These are phyloP conservation scores for Microcebus ravelobensis DNA, from an alignment of 2,113 vertebrate species.

Conservation along the genomic window DNA sequence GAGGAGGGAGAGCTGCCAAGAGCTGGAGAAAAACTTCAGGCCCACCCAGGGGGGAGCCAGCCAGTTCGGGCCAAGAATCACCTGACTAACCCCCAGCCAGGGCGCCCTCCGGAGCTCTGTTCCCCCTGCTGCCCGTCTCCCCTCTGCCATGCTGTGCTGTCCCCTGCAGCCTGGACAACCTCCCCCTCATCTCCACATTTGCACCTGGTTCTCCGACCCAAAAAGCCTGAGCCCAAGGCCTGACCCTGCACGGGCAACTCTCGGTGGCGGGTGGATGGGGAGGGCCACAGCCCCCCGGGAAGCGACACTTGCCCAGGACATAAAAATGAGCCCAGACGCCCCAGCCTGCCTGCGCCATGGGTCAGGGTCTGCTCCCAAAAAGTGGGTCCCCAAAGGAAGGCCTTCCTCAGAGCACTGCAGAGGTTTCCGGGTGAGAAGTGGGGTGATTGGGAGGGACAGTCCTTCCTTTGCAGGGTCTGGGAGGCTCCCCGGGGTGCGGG, in stretches of 20 bases:
- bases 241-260: no score
- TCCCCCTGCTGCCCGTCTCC: accelerated
- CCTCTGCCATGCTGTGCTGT: accelerated
- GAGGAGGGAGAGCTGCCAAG: accelerated
- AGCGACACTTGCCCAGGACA: no score
- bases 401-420: not conserved
- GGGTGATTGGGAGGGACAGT: not conserved
- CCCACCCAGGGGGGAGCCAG: not conserved
- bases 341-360: accelerated
- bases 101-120: not conserved
- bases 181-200: not conserved
- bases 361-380: not conserved
- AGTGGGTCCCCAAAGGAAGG: not conserved
- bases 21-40: not conserved
- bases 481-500: no score
- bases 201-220: not conserved
- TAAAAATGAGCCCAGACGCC: not conserved
- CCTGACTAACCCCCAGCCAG: not conserved
- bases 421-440: not conserved
- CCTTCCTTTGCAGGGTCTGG: not conserved
- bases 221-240: not conserved
- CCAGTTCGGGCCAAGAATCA: not conserved
- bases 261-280: no score
- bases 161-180: no score
- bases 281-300: no score